Base-by-base conservation (phyloP, 2,888 invertebrate species). In the Caenorhabditis imperialis region DNA sequence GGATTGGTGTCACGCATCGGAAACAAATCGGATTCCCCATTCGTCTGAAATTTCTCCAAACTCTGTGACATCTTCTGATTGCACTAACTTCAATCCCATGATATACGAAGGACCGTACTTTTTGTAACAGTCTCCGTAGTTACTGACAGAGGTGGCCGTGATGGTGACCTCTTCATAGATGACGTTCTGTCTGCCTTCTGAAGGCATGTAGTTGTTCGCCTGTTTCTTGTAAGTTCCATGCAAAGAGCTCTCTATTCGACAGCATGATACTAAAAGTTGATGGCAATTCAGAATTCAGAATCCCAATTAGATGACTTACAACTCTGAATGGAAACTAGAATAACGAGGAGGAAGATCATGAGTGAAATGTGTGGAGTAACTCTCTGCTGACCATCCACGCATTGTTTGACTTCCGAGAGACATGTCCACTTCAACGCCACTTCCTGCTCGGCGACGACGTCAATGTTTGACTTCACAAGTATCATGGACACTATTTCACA, bases 81-180 rank as follows among this genome's bases (percentile, higher is more conserved):
- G 47, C 25, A 14, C 65, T 38, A 37, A 81, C 83, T 79, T 82
- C 48, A 79, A 45, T 7, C 81, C 83, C 57, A 84, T 75, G n/a
- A 84, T 70, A 48, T 78, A 83, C 4, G 82, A 77, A 20, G 83
- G 69, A 2, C 78, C 79, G 22, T 70, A 54, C 38, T 76, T 73
- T n/a, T 67, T 62, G 44, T 82, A 80, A 57, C 84, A 84, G 38
- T 83, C 83, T 18, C 84, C 84, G 48, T 78, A 82, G 22, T 80
- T 76, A n/a, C 79, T 77, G 20, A 81, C 71, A n/a, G 81, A 70
- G 2, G 81, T 82, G 2, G 79, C 58, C 1, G 77, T 75, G 18
- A 83, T 74, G 3, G 69, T 69, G 3, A 81, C 22, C 76, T 78
- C 75, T 51, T 78, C 78, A 50, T 75, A 78, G 20, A 78, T 60